Percentiles rank a stretch among this genome's conserved stretches.
phyloP scores from a whole-genome alignment of 2,888 invertebrate genomes.

The Limnephilus marmoratus region DNA sequence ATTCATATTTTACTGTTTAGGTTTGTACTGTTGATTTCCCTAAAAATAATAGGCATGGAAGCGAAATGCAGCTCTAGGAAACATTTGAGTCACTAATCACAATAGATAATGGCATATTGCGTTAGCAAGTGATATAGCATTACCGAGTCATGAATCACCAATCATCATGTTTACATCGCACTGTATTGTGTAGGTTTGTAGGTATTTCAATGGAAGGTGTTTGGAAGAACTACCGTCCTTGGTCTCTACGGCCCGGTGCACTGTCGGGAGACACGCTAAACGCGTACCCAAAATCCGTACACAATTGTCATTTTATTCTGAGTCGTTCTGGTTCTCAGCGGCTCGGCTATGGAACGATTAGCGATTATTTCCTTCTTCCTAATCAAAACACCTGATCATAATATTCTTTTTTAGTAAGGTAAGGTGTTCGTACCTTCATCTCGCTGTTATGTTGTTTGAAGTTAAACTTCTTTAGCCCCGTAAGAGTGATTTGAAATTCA shows the following conservation, averaged over 20 bases:
- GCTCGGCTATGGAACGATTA: neutral
- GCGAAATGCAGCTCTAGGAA: neutral
- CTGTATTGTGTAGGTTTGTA: neutral
- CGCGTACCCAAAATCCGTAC: neutral
- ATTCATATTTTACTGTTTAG: neutral
- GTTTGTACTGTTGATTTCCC: neutral
- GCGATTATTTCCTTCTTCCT: neutral
- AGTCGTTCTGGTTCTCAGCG: neutral
- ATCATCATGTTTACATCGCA: no score
- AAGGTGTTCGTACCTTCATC: no score
- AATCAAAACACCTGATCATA: no score
- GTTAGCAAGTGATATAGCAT: neutral
- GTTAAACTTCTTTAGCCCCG: no score
- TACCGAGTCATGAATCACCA: neutral
- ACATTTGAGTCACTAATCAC: neutral
- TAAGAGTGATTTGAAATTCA: no score
- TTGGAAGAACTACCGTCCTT: neutral
- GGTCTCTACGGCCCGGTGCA: neutral
- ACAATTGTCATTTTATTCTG: neutral
- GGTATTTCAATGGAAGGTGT: neutral
- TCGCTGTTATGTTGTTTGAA: no score
- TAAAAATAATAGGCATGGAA: neutral
- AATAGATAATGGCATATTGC: neutral
- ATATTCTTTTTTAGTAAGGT: neutral
- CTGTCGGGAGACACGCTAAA: neutral